phyloP scores from a whole-genome alignment of 2,797 vertebrate genomes.

The Australoheros facetus region DNA sequence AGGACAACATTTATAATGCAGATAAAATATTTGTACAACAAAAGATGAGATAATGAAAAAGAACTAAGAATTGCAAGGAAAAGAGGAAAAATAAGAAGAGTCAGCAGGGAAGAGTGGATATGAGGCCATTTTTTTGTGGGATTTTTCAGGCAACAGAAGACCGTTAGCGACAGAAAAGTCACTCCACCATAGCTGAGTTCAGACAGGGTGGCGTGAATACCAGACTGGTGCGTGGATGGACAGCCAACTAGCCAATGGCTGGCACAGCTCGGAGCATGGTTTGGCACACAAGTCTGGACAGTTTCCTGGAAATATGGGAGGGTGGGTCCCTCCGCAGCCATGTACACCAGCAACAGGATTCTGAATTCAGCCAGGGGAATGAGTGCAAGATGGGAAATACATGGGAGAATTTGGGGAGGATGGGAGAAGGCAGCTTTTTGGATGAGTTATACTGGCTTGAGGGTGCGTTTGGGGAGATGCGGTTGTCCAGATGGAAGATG shows the following conservation, averaged over 20 bases:
- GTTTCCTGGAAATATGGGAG: conserved; percentile 65
- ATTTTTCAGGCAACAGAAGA: conserved; percentile 5
- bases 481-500: conserved; percentile 60
- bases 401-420: conserved; percentile 18
- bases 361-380: conserved; percentile 29
- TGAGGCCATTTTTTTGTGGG: conserved; percentile 5
- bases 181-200: conserved; percentile 12
- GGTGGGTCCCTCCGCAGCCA: conserved; percentile 43
- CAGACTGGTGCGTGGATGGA: conserved; percentile 39
- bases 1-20: conserved; percentile 7
- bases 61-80: neutral
- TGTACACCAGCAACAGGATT: conserved; percentile 18
- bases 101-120: neutral
- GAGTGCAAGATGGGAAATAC: conserved; percentile 28
- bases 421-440: conserved; percentile 19
- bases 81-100: neutral
- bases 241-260: conserved; percentile 51
- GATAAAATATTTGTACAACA: conserved; percentile 7
- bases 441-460: conserved; percentile 14
- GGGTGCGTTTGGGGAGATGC: neutral
- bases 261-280: conserved; percentile 43
- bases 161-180: conserved; percentile 30
- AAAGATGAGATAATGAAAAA: conserved; percentile 18
- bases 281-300: conserved; percentile 47
- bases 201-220: conserved; percentile 22